Evolutionary conservation across 2,113 vertebrate species (phyloP).

Genomic region (Halichoerus grypus): DNA sequence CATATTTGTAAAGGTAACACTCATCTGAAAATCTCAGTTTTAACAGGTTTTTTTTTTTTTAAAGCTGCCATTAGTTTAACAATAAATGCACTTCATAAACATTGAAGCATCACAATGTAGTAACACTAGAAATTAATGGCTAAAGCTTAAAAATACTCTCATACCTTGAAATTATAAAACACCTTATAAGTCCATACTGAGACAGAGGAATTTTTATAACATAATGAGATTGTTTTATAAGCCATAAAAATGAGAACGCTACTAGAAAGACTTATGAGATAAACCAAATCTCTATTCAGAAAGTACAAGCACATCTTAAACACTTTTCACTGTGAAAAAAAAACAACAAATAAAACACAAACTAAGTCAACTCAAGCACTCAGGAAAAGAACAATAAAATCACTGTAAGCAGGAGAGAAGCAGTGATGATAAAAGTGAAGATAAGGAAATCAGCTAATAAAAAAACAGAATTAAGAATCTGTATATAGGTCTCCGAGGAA

Average conservation of each 20-base stretch:
- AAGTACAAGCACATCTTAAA: not conserved
- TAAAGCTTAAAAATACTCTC: conserved; percentile 26
- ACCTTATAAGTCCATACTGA: conserved; percentile 43
- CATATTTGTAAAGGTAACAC: conserved; percentile 7
- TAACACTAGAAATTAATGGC: conserved; percentile 45
- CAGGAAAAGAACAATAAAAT: conserved; percentile 30
- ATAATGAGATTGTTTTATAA: conserved; percentile 71
- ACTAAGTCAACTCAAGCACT: conserved; percentile 25
- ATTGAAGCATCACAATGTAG: not conserved
- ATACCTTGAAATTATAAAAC: conserved; percentile 59
- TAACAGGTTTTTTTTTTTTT: not conserved
- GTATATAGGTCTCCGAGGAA: not conserved
- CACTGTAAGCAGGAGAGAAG: not conserved
- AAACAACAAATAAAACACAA: not conserved
- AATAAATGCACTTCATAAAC: conserved; percentile 16
- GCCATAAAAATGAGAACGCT: conserved; percentile 59
- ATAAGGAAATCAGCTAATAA: not conserved
- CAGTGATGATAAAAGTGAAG: not conserved
- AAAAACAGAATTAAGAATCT: conserved; percentile 18
- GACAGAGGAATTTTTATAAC: conserved; percentile 50
- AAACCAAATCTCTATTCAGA: conserved; percentile 49
- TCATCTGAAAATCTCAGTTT: conserved; percentile 48
- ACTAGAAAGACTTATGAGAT: conserved; percentile 32
- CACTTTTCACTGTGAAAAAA: not conserved
- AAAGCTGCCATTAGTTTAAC: not conserved